phyloP scores from a whole-genome alignment of 2,888 invertebrate species.

The Ptilodon capucinus region DNA sequence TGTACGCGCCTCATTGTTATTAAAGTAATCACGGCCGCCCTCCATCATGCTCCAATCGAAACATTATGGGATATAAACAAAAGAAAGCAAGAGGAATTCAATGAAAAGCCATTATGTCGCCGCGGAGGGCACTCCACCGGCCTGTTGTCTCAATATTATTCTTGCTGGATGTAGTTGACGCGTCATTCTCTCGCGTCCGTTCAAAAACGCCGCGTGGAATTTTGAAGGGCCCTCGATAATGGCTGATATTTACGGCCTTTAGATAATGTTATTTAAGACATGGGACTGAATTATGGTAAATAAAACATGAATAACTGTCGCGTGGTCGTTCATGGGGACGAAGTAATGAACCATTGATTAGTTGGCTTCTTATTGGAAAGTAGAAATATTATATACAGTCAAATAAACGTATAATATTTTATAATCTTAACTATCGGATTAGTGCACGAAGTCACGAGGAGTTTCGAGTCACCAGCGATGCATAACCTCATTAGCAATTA shows the following conservation, averaged over 20 bases:
- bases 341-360: slow-evolving; percentile 21
- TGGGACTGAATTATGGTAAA: slow-evolving; percentile 66
- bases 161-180: slow-evolving; percentile 75
- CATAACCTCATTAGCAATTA: no score
- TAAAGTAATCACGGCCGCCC: slow-evolving; percentile 80
- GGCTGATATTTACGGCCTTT: slow-evolving; percentile 78
- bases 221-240: slow-evolving; percentile 78
- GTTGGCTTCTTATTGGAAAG: slow-evolving; percentile 13
- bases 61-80: slow-evolving; percentile 82
- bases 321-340: slow-evolving; percentile 33
- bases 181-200: slow-evolving; percentile 71
- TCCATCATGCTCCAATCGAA: slow-evolving; percentile 79
- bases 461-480: no score
- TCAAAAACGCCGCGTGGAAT: slow-evolving; percentile 77
- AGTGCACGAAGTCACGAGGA: no score
- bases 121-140: slow-evolving; percentile 67
- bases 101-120: slow-evolving; percentile 81
- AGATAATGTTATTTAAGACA: slow-evolving; percentile 75
- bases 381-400: no score
- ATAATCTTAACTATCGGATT: no score
- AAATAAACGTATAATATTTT: no score
- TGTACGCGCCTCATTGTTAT: slow-evolving; percentile 78
- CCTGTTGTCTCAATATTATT: slow-evolving; percentile 82
- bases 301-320: slow-evolving; percentile 61
- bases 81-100: slow-evolving; percentile 80